These are phyloP conservation scores for Podargus strigoides DNA, from an alignment of 2,797 vertebrate genomes.

Conservation along the genomic window DNA sequence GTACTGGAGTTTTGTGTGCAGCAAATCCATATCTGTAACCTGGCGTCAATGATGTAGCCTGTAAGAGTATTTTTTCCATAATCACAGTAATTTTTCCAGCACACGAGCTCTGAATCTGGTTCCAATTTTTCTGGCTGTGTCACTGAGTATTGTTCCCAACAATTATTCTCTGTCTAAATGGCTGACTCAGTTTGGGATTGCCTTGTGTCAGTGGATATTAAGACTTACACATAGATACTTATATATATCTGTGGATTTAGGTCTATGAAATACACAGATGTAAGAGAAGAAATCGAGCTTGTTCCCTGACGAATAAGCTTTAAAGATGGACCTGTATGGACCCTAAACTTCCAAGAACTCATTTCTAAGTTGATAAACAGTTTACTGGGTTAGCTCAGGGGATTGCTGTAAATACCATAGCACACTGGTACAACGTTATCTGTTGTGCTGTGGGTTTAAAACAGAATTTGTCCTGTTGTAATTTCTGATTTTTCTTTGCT, in stretches of 20 bases:
- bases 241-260: fast-evolving
- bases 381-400: neutral
- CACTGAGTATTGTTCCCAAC: neutral
- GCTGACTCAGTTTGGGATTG: neutral
- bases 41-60: neutral
- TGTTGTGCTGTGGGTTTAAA: neutral
- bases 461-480: neutral
- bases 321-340: neutral
- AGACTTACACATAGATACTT: neutral
- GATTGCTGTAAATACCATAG: neutral
- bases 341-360: neutral
- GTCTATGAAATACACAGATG: neutral
- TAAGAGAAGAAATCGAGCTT: neutral
- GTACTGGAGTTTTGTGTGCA: neutral
- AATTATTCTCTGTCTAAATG: neutral
- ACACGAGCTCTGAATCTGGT: neutral
- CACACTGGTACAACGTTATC: fast-evolving
- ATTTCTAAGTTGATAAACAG: neutral
- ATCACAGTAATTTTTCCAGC: neutral
- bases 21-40: neutral
- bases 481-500: neutral
- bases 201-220: neutral
- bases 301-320: neutral
- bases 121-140: neutral
- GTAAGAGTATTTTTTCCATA: neutral